Base-by-base conservation (phyloP, 2,888 invertebrate genomes). In the Drosophila flavopinicola region DNA sequence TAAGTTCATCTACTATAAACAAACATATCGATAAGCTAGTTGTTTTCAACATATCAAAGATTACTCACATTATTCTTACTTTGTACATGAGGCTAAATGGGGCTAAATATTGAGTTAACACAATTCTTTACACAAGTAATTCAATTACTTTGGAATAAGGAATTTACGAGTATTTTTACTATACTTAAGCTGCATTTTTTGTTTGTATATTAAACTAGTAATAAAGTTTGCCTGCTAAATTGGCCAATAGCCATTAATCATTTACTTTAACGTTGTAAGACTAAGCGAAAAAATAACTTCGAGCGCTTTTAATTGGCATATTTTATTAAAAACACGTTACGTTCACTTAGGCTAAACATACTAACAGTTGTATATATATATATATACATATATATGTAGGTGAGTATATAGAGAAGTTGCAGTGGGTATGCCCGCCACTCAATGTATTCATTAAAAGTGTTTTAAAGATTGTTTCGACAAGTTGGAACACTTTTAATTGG, bases 401-500 rank as follows among this genome's bases (percentile, higher is more conserved):
- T n/a, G n/a, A n/a, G n/a, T 15, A 15, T 51, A 25, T 27, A n/a
- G 17, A 24, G 15, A 33, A 7, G 25, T 10, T n/a, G n/a, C n/a
- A 13, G 27, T 47, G 9, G 24, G 17, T 6, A 24, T 32, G 33
- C 9, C 27, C 24, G 63, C 29, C 51, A 47, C 15, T 57, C 51
- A 44, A 41, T 23, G 33, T 15, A 57, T 48, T 57, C 35, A 48
- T 47, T 71, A 51, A 57, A 35, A 24, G 35, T 37, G 38, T 41
- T 29, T 38, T 23, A 35, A 44, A 39, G 48, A 42, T 33, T 72
- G 32, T 53, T 53, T 25, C 9, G 66, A 58, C 20, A 53, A 33
- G 58, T 44, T 33, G 13, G 38, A 33, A 20, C 32, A 39, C 45
- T 44, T 61, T 74, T 74, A 71, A 71, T 74, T 75, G 75, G 49